Conservation (phyloP, 2,797 vertebrate genomes). For the Aselliscus stoliczkanus region DNA sequence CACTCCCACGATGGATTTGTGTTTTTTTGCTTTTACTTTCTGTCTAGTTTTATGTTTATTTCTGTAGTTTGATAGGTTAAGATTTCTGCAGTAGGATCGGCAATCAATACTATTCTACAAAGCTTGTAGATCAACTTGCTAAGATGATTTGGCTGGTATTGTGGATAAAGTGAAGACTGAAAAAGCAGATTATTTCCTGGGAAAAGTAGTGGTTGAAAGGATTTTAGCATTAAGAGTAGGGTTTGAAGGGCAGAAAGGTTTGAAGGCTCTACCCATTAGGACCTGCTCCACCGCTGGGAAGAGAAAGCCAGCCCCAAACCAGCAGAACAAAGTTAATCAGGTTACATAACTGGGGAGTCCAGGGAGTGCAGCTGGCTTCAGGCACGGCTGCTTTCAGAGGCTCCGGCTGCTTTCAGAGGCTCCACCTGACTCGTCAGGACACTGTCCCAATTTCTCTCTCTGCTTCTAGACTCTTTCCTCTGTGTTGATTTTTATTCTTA, state of each 20-base stretch:
- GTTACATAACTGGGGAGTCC: background rate
- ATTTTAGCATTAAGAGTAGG: background rate
- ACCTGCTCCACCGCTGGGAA: background rate
- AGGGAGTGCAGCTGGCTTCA: background rate
- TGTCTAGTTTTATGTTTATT: background rate
- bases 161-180: background rate
- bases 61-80: background rate
- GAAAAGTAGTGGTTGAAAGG: background rate
- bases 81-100: background rate
- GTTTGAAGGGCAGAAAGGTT: background rate
- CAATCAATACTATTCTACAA: background rate
- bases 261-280: background rate
- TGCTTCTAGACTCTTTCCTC: background rate
- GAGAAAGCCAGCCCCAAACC: background rate
- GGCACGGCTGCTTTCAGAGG: background rate
- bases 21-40: slow-evolving; percentile 1
- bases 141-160: background rate
- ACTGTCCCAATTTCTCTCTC: background rate
- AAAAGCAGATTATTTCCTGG: background rate
- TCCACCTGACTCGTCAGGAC: background rate
- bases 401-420: background rate
- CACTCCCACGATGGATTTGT: background rate
- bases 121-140: background rate
- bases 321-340: background rate
- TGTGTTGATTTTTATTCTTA: background rate